Percentiles rank a stretch among this genome's conserved stretches.
Conservation (phyloP, 2,113 vertebrate genomes). For the Microcebus murinus region DNA sequence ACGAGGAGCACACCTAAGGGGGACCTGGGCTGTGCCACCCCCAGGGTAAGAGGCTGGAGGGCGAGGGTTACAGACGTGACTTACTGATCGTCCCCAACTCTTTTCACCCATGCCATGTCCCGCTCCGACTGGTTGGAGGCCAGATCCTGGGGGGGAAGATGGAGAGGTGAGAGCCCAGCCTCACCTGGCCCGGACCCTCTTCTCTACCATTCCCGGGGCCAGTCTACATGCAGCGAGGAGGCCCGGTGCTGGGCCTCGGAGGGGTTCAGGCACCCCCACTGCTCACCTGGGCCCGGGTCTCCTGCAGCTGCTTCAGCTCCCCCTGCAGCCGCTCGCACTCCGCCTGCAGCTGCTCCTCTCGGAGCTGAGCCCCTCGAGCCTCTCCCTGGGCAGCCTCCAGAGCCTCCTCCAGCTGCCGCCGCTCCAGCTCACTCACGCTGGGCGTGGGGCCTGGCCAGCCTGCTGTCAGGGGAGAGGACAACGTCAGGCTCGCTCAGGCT, state of each 20-base stretch:
- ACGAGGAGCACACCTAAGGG: not conserved
- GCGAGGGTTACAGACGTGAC: slow-evolving; percentile 74
- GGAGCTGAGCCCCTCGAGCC: slow-evolving; percentile 92
- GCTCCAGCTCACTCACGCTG: slow-evolving; percentile 91
- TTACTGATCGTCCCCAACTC: slow-evolving; percentile 98
- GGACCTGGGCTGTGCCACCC: not conserved
- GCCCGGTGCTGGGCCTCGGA: not conserved
- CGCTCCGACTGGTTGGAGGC: slow-evolving; percentile 93
- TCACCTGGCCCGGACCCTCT: not conserved
- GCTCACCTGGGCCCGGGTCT: slow-evolving; percentile 91
- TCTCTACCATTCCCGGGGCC: not conserved
- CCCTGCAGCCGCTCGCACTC: slow-evolving; percentile 93
- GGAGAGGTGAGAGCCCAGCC: not conserved
- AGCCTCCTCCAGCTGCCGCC: slow-evolving; percentile 91
- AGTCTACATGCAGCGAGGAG: not conserved
- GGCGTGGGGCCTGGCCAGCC: slow-evolving; percentile 86
- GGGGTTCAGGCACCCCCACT: fast-evolving
- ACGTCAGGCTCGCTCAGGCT: not conserved
- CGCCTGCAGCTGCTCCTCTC: slow-evolving; percentile 93
- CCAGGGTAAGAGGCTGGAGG: not conserved
- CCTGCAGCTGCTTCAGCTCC: slow-evolving; percentile 92
- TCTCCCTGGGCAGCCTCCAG: slow-evolving; percentile 93
- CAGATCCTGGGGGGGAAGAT: slow-evolving; percentile 89
- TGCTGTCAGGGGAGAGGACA: slow-evolving; percentile 82
- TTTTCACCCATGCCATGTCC: slow-evolving; percentile 98